Evolutionary conservation across 2,113 vertebrate genomes (phyloP), one percentile per base, ranked within the genome.

Genomic region (Cyrtonyx montezumae): DNA sequence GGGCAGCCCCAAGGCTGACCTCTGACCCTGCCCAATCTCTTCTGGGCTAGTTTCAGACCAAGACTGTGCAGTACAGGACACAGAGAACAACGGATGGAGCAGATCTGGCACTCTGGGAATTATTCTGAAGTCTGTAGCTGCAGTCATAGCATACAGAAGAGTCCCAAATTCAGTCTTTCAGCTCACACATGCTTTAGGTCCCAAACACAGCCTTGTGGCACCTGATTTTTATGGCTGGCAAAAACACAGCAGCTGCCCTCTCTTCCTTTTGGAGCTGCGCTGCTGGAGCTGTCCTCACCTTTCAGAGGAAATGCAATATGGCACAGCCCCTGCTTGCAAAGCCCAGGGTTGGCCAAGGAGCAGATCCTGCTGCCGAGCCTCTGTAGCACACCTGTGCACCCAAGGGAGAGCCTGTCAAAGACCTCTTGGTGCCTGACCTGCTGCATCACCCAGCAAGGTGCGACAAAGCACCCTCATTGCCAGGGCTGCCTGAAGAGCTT

Each of bases 1-100:
- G 32, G n/a, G 59, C 36, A 75, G 78, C 16, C 42, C 45, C n/a
- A n/a, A 0, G 55, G 77, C 70, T 26, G 16, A 68, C 42, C 83
- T 43, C 63, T 58, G 25, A 66, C 61, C 25, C 69, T 26, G 19
- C 46, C 48, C 48, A 25, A 25, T 19, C 30, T 55, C 76, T 34
- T 91, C 40, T 46, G 32, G 45, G 32, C 23, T 7, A 43, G 18
- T 18, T 77, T 79, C 62, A 63, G 45, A 25, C 22, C 32, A 42
- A 65, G 25, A 8, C 69, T 42, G 21, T 75, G 25, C 32, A 53
- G 51, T 13, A 46, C 19, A n/a, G 69, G 49, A 77, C 67, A 59
- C 21, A 22, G 43, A 90, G 26, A 59, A 22, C 3, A 75, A 87
- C 43, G 83, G 82, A 78, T 32, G 53, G 82, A 61, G 83, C 79